Evolutionary conservation across 2,113 vertebrate genomes (phyloP).

Genomic region (Eolophus roseicapilla): DNA sequence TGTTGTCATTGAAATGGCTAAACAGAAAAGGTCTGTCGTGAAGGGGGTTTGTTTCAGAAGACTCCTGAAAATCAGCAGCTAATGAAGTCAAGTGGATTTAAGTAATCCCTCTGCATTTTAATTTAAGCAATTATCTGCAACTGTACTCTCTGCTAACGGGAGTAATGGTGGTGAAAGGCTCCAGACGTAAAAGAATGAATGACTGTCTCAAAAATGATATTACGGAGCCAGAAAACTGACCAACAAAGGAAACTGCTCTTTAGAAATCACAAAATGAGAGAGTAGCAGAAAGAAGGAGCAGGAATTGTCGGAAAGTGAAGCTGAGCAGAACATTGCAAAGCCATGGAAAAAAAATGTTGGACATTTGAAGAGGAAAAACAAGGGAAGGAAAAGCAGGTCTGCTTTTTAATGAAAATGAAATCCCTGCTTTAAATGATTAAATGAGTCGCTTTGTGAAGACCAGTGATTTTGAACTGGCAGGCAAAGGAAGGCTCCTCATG

Average conservation of each 20-base stretch:
- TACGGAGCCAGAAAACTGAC: not conserved
- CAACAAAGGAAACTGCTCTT: not conserved
- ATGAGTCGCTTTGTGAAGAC: not conserved
- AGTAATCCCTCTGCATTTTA: conserved; percentile 53
- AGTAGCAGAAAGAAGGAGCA: not conserved
- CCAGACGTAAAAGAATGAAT: not conserved
- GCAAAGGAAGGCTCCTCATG: not conserved
- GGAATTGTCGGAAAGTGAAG: not conserved
- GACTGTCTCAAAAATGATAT: not conserved
- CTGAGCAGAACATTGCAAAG: not conserved
- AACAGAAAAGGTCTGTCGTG: conserved; percentile 4
- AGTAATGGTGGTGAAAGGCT: not conserved
- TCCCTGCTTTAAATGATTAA: not conserved
- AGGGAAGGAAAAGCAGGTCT: not conserved
- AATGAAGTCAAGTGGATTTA: conserved; percentile 55
- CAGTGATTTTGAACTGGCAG: not conserved
- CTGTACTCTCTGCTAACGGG: not conserved
- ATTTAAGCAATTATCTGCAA: conserved; percentile 51
- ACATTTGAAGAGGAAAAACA: not conserved
- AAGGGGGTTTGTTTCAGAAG: conserved; percentile 9
- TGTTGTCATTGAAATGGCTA: not conserved
- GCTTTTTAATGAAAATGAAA: not conserved
- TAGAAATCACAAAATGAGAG: not conserved
- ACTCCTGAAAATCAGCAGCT: conserved; percentile 22
- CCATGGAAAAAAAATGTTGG: not conserved